Percentiles rank a stretch among this genome's conserved stretches.
These are phyloP conservation scores for Mythimna pallens DNA, from an alignment of 2,888 invertebrate species.

Conservation along the genomic window DNA sequence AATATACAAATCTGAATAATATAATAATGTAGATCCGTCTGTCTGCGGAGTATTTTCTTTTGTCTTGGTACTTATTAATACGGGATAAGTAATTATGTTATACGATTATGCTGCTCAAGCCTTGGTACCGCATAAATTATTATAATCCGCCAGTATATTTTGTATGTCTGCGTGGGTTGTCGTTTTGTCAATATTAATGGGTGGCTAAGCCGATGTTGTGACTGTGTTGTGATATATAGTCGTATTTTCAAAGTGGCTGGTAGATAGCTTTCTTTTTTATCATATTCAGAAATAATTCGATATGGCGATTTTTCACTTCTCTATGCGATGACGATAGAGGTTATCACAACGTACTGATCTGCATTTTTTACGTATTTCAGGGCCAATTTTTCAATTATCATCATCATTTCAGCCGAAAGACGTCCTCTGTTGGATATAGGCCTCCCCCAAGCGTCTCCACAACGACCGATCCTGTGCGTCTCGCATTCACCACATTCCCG, in stretches of 20 bases:
- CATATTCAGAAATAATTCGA: neutral
- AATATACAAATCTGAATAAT: constrained; percentile 35
- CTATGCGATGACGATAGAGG: neutral
- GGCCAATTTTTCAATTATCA: too few species aligned
- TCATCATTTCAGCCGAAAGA: too few species aligned
- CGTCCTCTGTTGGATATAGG: too few species aligned
- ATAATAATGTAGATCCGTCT: constrained; percentile 26
- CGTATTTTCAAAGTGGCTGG: neutral
- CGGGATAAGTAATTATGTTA: constrained; percentile 47
- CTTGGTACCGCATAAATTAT: constrained; percentile 47
- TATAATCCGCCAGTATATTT: constrained; percentile 37
- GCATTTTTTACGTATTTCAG: too few species aligned
- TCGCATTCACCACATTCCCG: too few species aligned
- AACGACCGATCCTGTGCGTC: too few species aligned
- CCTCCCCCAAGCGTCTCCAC: too few species aligned
- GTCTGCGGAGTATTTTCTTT: constrained; percentile 42
- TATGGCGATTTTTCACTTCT: neutral
- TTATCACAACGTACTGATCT: too few species aligned
- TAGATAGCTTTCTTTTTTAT: neutral
- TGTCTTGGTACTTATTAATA: constrained; percentile 51
- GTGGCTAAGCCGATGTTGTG: neutral
- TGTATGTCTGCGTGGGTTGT: constrained; percentile 17
- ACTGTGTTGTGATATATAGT: neutral
- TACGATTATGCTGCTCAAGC: constrained; percentile 39
- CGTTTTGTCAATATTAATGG: constrained; percentile 23